Conservation (phyloP, 2,797 vertebrate genomes). For the Platyrinchus mystaceus region DNA sequence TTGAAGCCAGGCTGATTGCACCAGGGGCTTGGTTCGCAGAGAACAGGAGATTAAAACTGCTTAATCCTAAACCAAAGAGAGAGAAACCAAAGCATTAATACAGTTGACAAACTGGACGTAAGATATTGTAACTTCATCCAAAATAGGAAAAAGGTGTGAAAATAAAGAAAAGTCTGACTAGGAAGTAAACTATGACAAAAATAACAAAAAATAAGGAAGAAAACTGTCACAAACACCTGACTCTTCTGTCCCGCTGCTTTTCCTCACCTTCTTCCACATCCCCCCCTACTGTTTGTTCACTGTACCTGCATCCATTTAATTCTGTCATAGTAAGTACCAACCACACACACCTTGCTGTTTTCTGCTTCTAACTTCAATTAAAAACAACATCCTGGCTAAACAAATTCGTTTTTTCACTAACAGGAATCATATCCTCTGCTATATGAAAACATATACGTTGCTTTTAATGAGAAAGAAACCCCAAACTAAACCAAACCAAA, state of each 20-base stretch:
- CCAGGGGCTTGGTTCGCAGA: constrained; percentile 74
- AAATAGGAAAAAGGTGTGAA: background rate
- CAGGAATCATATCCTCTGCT: background rate
- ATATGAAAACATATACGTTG: background rate
- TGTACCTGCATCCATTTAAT: background rate
- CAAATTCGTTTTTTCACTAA: background rate
- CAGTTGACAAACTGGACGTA: background rate
- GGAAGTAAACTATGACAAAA: background rate
- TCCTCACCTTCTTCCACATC: background rate
- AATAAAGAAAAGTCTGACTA: background rate
- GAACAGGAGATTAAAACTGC: constrained; percentile 84
- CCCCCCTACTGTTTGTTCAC: background rate
- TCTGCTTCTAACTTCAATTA: background rate
- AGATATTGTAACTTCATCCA: background rate
- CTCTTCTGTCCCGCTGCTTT: background rate
- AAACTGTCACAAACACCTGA: background rate
- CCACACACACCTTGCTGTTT: background rate
- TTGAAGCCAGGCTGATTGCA: constrained; percentile 61
- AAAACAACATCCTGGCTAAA: background rate
- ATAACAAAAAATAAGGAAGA: background rate
- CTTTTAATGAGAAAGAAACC: background rate
- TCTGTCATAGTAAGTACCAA: background rate
- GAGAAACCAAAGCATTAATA: background rate
- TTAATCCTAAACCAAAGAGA: constrained; percentile 79
- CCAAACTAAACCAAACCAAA: background rate